Evolutionary conservation across 2,888 invertebrate species (phyloP), one percentile per base, ranked within the genome.

Genomic region (Smittia aterrima): DNA sequence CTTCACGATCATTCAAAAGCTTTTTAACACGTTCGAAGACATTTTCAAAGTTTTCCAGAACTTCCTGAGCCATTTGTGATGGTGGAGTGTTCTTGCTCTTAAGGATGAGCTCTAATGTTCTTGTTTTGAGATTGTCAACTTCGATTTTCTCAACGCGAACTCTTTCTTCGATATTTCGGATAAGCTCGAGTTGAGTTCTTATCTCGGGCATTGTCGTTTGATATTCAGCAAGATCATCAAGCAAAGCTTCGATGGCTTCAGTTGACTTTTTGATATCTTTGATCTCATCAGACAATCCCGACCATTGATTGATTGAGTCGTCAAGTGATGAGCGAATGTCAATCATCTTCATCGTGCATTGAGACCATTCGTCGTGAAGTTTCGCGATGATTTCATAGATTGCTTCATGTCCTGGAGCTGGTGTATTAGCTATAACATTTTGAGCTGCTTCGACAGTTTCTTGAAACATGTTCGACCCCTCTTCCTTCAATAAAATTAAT

Each of bases 311-410:
- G 16, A 96, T 91, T 0, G 93, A 92, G 78, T 95, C 95, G 80
- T 95, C 95, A 13, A 96, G 83, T 78, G 91, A 87, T 1, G 92
- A 88, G 82, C 96, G 96, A 0, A 94, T 93, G 81, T 96, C 95
- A 64, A 94, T 89, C 89, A 97, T 95, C 80, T 91, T 91, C 0
- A 95, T 88, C 1, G 93, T 90, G 67, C 96, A 84, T 6, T 88
- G 87, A 25, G 95, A 95, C 96, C 96, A 96, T 78, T 93, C 90
- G 79, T 93, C 92, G 84, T 97, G 96, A 64, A 97, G 84, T 75
- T 89, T 88, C 0, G 92, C 88, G 4, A 97, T 83, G 1, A 91
- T 88, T 77, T 92, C 90, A 78, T 96, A 95, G 72, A 98, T 95
- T 27, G 89, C 86, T 77, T 91, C 90, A 77, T 97, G 95, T 0